phyloP scores from a whole-genome alignment of 2,113 vertebrate genomes.

The Tringa solitaria region DNA sequence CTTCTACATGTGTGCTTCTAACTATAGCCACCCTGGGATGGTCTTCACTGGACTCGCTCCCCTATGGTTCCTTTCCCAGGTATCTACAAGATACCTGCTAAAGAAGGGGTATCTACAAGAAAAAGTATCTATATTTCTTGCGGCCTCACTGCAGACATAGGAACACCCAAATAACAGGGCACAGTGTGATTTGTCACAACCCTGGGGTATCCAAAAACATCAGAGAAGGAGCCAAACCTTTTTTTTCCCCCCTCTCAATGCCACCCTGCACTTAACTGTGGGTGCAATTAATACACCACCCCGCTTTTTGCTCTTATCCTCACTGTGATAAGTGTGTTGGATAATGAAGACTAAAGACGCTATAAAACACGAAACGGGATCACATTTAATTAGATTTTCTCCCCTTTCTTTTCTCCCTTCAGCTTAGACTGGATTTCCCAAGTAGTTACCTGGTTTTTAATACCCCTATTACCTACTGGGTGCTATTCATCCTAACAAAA shows the following conservation, averaged over 20 bases:
- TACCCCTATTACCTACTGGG: neutral
- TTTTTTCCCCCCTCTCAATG: too few species aligned
- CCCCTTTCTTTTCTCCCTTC: neutral
- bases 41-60: neutral
- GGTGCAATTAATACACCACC: too few species aligned
- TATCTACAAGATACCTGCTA: too few species aligned
- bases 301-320: neutral
- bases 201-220: neutral
- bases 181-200: fast-evolving
- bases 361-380: neutral
- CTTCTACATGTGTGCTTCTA: fast-evolving
- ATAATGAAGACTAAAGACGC: neutral
- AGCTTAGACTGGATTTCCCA: neutral
- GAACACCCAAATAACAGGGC: neutral
- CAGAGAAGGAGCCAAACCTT: fast-evolving
- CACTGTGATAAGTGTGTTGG: fast-evolving
- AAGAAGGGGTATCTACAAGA: too few species aligned
- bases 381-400: neutral
- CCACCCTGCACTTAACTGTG: too few species aligned
- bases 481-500: neutral
- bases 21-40: neutral
- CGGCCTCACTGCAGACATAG: neutral
- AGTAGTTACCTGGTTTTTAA: neutral
- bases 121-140: neutral
- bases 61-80: fast-evolving